Conservation (phyloP, 2,797 vertebrate genomes). For the Microctenopoma stevenorrisi region DNA sequence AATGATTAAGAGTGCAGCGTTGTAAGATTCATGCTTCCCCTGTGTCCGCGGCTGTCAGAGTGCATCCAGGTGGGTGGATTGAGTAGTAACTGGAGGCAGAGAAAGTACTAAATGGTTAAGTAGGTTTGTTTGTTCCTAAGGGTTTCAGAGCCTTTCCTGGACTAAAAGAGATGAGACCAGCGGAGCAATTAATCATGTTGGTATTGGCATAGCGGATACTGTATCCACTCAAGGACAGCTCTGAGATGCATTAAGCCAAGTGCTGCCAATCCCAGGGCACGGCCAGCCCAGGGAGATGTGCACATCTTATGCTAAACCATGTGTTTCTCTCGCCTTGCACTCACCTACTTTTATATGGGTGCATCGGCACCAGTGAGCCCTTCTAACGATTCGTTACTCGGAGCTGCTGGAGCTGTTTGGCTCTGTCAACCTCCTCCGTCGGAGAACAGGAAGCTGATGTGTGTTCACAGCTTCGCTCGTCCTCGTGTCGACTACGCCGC, state of each 20-base stretch:
- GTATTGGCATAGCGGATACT: conserved; percentile 74
- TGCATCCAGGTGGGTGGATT: conserved; percentile 70
- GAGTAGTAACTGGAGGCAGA: conserved; percentile 67
- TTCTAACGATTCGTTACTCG: conserved; percentile 48
- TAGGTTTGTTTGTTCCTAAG: conserved; percentile 76
- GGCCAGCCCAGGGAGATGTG: conserved; percentile 26
- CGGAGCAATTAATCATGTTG: conserved; percentile 75
- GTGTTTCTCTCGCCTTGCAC: conserved; percentile 25
- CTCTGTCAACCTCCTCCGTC: conserved; percentile 56
- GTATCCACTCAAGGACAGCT: conserved; percentile 76
- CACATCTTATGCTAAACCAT: conserved; percentile 42
- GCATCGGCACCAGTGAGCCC: conserved; percentile 7
- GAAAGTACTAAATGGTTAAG: conserved; percentile 76
- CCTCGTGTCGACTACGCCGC: conserved; percentile 63
- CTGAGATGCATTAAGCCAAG: conserved; percentile 72
- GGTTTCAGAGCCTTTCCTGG: conserved; percentile 61
- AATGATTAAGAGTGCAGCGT: conserved; percentile 55
- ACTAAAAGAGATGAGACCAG: conserved; percentile 70
- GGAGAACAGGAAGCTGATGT: conserved; percentile 66
- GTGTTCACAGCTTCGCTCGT: conserved; percentile 52
- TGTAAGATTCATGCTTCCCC: conserved; percentile 59
- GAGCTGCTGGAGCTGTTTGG: conserved; percentile 42
- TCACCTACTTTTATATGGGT: conserved; percentile 52
- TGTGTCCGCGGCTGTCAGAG: conserved; percentile 57
- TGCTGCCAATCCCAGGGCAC: conserved; percentile 64